phyloP scores from a whole-genome alignment of 2,113 vertebrate genomes.

The Gallinago media region DNA sequence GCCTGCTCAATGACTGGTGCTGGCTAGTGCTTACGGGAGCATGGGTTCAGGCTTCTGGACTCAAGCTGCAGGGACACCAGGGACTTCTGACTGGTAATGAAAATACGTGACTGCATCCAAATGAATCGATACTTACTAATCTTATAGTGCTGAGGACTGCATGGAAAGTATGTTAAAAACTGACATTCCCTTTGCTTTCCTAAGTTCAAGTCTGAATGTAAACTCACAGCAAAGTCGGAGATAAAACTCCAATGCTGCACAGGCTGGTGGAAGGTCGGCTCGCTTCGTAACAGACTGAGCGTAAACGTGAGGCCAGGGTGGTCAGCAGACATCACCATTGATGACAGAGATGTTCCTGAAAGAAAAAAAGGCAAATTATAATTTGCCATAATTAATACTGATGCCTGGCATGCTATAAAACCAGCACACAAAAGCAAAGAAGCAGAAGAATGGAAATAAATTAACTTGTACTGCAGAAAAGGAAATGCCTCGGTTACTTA shows the following conservation, averaged over 20 bases:
- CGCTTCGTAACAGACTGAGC: constrained; percentile 73
- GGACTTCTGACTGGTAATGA: neutral
- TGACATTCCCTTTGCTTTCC: neutral
- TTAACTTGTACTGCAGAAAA: neutral
- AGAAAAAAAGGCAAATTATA: neutral
- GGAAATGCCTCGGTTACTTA: neutral
- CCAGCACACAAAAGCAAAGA: neutral
- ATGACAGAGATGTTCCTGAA: constrained; percentile 75
- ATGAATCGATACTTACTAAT: neutral
- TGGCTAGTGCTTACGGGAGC: fast-evolving
- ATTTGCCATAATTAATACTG: neutral
- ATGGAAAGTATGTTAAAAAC: neutral
- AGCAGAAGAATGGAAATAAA: neutral
- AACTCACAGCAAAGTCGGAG: constrained; percentile 81
- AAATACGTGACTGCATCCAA: neutral
- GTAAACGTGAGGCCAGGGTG: constrained; percentile 81
- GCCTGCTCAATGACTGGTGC: neutral
- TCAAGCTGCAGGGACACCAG: neutral
- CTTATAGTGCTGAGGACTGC: neutral
- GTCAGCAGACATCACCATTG: constrained; percentile 81
- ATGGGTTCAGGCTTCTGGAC: neutral
- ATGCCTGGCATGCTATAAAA: neutral
- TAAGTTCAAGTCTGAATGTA: neutral
- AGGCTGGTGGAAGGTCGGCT: constrained; percentile 82
- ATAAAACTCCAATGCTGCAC: constrained; percentile 84